Conservation (phyloP, 2,888 invertebrate genomes). For the Perizoma flavofasciatum region DNA sequence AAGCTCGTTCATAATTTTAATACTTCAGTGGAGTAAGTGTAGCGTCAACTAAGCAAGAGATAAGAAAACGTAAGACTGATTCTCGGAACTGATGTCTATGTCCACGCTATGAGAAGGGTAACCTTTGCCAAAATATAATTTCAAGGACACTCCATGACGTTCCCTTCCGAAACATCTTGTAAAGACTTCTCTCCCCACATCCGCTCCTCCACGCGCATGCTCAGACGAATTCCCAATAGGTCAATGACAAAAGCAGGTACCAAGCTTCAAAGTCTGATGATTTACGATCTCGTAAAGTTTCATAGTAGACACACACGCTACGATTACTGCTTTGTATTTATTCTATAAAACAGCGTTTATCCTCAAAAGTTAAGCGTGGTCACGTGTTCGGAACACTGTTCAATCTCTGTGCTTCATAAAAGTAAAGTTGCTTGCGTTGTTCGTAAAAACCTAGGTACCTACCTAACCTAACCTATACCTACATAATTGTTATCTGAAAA, state of each 20-base stretch:
- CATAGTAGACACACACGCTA: conserved; percentile 21
- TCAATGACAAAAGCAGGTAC: conserved; percentile 49
- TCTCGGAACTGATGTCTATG: conserved; percentile 9
- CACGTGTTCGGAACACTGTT: conserved; percentile 55
- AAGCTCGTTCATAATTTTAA: background rate
- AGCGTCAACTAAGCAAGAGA: background rate
- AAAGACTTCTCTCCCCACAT: conserved; percentile 48
- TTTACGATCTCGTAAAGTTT: conserved; percentile 47
- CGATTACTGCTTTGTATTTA: conserved; percentile 41
- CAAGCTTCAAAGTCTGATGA: conserved; percentile 50
- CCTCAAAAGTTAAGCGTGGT: conserved; percentile 57
- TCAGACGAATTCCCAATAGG: conserved; percentile 45
- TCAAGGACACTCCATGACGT: conserved; percentile 59
- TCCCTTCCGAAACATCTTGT: conserved; percentile 49
- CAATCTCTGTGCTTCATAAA: conserved; percentile 38
- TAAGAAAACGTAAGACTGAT: conserved; percentile 5
- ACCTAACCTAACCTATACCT: background rate
- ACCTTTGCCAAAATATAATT: conserved; percentile 61
- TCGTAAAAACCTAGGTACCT: conserved; percentile 8
- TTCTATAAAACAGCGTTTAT: conserved; percentile 49
- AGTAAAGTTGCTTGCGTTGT: conserved; percentile 33
- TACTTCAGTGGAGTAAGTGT: background rate
- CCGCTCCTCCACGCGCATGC: conserved; percentile 54
- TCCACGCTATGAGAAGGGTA: conserved; percentile 41
- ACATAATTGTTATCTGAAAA: no score